A percentile compares a stretch with the other conserved stretches of the same genome.
These are phyloP conservation scores for Calyptomena viridis DNA, from an alignment of 2,113 vertebrate species.

Conservation along the genomic window DNA sequence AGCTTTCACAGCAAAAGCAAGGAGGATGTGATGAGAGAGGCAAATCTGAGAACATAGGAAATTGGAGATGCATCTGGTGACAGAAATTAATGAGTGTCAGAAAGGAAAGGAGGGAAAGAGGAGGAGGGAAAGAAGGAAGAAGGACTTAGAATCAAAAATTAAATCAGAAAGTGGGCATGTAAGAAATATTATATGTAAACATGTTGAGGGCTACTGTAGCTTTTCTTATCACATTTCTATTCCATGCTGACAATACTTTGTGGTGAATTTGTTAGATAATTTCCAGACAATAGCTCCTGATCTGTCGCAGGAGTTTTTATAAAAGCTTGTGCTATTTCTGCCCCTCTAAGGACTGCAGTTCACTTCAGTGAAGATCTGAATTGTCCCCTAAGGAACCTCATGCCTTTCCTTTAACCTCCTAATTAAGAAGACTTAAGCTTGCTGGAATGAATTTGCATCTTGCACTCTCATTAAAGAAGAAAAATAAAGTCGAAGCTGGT, in stretches of 20 bases:
- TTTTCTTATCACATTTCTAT: conserved; percentile 1
- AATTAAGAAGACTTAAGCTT: not conserved
- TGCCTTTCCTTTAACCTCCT: not conserved
- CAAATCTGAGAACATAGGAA: not conserved
- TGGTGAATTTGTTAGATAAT: not conserved
- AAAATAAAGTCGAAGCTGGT: not conserved
- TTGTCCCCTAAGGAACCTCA: not conserved
- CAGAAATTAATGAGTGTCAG: not conserved
- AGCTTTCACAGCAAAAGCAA: not conserved
- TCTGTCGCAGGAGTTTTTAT: not conserved
- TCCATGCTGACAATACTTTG: not conserved
- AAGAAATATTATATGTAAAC: not conserved
- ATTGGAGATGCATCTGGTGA: not conserved
- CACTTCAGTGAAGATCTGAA: not conserved
- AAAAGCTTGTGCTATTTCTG: not conserved
- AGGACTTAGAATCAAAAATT: not conserved
- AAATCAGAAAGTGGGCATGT: not conserved
- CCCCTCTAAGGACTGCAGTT: not conserved
- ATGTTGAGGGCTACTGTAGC: not conserved
- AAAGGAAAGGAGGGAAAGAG: not conserved
- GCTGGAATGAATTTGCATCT: not conserved
- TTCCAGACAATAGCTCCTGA: not conserved
- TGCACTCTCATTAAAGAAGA: not conserved
- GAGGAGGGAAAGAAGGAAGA: not conserved
- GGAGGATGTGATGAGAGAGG: not conserved